Percentiles rank a stretch among this genome's conserved stretches.
phyloP scores from a whole-genome alignment of 2,113 vertebrate genomes.

The Tamias sibiricus region DNA sequence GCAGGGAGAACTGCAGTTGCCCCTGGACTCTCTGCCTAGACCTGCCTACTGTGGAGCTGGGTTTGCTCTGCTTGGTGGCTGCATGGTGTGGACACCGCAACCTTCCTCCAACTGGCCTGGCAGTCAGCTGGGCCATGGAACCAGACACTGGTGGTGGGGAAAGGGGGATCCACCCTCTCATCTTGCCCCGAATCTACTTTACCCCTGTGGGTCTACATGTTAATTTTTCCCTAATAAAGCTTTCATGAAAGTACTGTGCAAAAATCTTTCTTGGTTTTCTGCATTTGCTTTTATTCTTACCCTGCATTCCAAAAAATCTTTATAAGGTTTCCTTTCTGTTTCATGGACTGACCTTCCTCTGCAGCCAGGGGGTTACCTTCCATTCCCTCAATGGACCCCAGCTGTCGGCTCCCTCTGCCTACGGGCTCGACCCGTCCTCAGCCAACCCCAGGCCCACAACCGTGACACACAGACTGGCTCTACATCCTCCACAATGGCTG shows the following conservation, averaged over 20 bases:
- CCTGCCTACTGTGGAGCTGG: background rate
- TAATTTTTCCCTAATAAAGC: background rate
- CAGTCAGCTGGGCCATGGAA: background rate
- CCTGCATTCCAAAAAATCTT: background rate
- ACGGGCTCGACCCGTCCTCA: rapidly evolving
- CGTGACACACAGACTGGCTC: background rate
- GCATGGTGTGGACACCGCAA: rapidly evolving
- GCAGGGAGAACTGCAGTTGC: background rate
- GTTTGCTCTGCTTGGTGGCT: background rate
- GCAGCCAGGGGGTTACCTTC: background rate
- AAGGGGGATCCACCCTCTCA: background rate
- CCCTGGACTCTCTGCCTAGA: background rate
- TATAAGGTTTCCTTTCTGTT: background rate
- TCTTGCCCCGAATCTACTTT: background rate
- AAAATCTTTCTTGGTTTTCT: background rate
- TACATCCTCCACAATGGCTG: background rate
- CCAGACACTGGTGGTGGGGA: too few relatives aligned
- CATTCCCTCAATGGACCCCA: background rate
- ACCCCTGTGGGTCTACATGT: rapidly evolving
- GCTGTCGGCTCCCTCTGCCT: background rate
- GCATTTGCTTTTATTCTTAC: background rate
- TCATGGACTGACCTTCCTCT: background rate
- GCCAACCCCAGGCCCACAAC: rapidly evolving
- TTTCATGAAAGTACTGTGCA: background rate
- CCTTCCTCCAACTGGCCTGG: background rate